phyloP scores from a whole-genome alignment of 2,113 vertebrate species.

The Hippocampus guttulatus region DNA sequence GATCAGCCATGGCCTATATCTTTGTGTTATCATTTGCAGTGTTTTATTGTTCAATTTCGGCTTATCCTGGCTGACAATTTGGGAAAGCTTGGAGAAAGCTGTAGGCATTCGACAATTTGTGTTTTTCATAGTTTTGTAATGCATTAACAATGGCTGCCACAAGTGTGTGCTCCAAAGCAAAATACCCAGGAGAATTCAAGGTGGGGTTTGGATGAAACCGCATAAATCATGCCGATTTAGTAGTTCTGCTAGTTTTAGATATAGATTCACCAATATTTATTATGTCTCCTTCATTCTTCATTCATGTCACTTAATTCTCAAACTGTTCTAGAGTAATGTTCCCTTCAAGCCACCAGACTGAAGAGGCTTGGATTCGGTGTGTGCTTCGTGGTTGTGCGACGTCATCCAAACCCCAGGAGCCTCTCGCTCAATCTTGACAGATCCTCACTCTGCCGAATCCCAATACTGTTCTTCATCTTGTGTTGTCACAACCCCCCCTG shows the following conservation, averaged over 20 bases:
- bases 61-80: constrained; percentile 89
- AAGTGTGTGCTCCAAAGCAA: constrained; percentile 95
- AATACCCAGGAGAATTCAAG: constrained; percentile 85
- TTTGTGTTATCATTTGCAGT: constrained; percentile 80
- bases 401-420: constrained; percentile 87
- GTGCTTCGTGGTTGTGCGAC: constrained; percentile 55
- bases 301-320: constrained; percentile 29
- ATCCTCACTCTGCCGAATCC: constrained; percentile 88
- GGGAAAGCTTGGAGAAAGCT: constrained; percentile 91
- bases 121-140: constrained; percentile 78
- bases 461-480: constrained; percentile 99
- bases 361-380: constrained; percentile 52
- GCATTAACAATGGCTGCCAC: constrained; percentile 88
- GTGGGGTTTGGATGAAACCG: constrained; percentile 86
- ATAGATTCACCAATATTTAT: constrained; percentile 38
- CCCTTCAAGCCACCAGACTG: constrained; percentile 45
- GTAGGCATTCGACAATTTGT: constrained; percentile 78
- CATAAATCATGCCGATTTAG: constrained; percentile 40
- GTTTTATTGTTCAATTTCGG: constrained; percentile 74
- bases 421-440: constrained; percentile 68
- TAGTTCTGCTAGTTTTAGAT: neutral
- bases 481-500: constrained; percentile 99
- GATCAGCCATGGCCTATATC: constrained; percentile 90
- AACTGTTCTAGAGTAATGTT: constrained; percentile 47
- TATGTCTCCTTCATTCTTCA: neutral